A percentile compares a stretch with the other conserved stretches of the same genome.
Conservation (phyloP, 2,113 vertebrate species). For the Rhabdornis inornatus region DNA sequence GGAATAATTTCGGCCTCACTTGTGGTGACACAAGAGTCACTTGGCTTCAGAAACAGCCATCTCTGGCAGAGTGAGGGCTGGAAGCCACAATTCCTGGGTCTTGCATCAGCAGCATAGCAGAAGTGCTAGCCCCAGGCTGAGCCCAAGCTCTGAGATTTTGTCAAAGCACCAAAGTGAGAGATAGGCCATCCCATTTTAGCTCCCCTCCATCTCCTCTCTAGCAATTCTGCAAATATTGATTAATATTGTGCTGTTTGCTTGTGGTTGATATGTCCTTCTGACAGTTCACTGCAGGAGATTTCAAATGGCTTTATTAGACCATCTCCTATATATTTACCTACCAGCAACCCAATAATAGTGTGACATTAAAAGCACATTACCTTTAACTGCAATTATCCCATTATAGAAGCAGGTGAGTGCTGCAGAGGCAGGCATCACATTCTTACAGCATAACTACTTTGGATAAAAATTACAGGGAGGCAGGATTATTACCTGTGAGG, state of each 20-base stretch:
- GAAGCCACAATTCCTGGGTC: not conserved
- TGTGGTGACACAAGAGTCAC: not conserved
- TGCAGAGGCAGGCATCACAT: not conserved
- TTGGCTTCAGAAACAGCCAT: not conserved
- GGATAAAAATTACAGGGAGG: not conserved
- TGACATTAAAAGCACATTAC: conserved; percentile 46
- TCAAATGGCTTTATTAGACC: conserved; percentile 8
- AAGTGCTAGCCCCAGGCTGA: not conserved
- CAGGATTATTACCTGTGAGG: not conserved
- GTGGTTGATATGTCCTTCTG: not conserved
- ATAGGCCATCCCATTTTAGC: not conserved
- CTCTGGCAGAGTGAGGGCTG: not conserved
- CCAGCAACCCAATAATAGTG: not conserved
- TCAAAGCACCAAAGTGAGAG: not conserved
- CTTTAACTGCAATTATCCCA: conserved; percentile 28
- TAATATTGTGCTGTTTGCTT: not conserved
- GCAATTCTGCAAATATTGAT: not conserved
- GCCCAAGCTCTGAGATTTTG: not conserved
- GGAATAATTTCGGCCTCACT: not conserved
- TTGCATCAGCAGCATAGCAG: not conserved
- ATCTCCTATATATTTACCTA: conserved; percentile 10
- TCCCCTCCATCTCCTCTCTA: not conserved
- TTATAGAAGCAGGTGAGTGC: not conserved
- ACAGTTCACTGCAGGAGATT: not conserved
- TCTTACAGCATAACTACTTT: not conserved